These are phyloP conservation scores for Macropodus opercularis DNA, from an alignment of 2,797 vertebrate genomes.

Conservation along the genomic window DNA sequence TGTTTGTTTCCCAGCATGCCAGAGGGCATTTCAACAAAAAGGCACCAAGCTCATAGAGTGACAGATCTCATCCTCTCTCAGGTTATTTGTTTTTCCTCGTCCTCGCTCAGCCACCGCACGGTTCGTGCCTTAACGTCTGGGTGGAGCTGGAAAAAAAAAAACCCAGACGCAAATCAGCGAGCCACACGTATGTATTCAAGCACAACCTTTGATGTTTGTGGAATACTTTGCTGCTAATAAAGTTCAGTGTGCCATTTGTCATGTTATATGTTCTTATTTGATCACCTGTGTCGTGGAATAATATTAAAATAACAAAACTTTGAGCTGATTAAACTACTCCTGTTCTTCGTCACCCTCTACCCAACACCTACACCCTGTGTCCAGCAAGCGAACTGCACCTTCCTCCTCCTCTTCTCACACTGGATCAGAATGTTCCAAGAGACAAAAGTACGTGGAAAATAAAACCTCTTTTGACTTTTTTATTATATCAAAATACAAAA, in stretches of 20 bases:
- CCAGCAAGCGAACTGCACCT: conserved; percentile 65
- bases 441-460: conserved; percentile 45
- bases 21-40: conserved; percentile 57
- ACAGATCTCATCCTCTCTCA: conserved; percentile 52
- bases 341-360: conserved; percentile 27
- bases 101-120: conserved; percentile 1
- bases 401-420: neutral
- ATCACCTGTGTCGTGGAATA: conserved; percentile 36
- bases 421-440: neutral
- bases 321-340: conserved; percentile 50
- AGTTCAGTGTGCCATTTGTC: neutral
- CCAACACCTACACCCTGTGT: conserved; percentile 77
- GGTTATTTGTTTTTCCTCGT: conserved; percentile 46
- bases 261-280: neutral
- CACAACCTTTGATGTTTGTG: conserved; percentile 1
- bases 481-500: conserved; percentile 92
- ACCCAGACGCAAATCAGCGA: conserved; percentile 32
- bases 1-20: conserved; percentile 63
- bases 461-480: conserved; percentile 77
- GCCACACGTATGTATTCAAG: conserved; percentile 4
- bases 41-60: conserved; percentile 68
- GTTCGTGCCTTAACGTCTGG: conserved; percentile 31
- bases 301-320: neutral
- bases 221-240: neutral
- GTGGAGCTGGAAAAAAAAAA: conserved; percentile 3